A percentile compares a stretch with the other conserved stretches of the same genome.
These are phyloP conservation scores for Lamproptera curius DNA, from an alignment of 2,888 invertebrate genomes.

Conservation along the genomic window DNA sequence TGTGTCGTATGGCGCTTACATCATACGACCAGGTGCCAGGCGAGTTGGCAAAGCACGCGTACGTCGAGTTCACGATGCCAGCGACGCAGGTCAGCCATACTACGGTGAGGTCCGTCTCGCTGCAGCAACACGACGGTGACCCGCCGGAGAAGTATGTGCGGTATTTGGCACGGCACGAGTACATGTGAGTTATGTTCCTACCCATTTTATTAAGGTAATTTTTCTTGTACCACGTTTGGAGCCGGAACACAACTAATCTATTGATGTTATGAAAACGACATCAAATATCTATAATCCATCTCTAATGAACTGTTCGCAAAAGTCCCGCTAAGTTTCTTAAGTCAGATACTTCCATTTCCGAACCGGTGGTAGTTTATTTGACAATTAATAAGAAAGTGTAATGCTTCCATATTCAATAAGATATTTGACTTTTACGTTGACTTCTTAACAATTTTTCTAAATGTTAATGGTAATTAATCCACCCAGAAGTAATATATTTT, in stretches of 20 bases:
- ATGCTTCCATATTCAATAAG: too few species aligned
- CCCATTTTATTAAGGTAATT: neutral
- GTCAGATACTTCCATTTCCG: too few species aligned
- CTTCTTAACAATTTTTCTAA: too few species aligned
- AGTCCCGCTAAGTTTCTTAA: neutral
- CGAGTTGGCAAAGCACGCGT: constrained; percentile 90
- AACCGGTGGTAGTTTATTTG: too few species aligned
- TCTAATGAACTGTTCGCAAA: neutral
- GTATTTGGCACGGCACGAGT: constrained; percentile 97
- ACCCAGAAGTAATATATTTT: too few species aligned
- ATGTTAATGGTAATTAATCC: too few species aligned
- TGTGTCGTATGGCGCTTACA: constrained; percentile 95
- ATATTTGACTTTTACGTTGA: too few species aligned
- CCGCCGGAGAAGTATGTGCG: constrained; percentile 99
- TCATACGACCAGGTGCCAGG: constrained; percentile 99
- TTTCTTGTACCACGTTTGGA: neutral
- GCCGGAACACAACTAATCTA: neutral
- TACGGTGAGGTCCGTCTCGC: constrained; percentile 95
- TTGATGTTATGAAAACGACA: neutral
- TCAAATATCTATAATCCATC: neutral
- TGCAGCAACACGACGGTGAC: constrained; percentile 92
- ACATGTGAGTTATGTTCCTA: constrained; percentile 80
- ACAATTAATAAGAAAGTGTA: too few species aligned
- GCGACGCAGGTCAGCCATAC: constrained; percentile 96
- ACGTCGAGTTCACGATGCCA: constrained; percentile 99